Evolutionary conservation across 2,888 invertebrate genomes (phyloP), one percentile per base, ranked within the genome.

Genomic region (Polyommatus icarus): DNA sequence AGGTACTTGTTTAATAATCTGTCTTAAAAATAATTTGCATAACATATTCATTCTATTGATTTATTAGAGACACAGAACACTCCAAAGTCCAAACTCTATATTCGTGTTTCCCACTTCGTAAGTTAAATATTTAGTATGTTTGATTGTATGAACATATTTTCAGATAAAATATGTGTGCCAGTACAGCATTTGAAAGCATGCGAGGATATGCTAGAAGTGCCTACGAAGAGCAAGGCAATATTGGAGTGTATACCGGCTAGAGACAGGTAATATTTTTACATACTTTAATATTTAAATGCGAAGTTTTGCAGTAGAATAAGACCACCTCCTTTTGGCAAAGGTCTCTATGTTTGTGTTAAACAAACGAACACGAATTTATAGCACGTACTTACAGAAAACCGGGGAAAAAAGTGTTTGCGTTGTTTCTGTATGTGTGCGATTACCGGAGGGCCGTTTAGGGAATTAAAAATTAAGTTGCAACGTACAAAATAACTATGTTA

Each of bases 101-200:
- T 24, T 24, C 24, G 24, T 12, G 61, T 67, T 67, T 24, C 29
- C 29, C 29, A 32, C 24, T 10, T 24, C 10, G 12, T 67, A 67
- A 12, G 8, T 29, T 67, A 67, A 67, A 67, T 67, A 67, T 67
- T 29, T 67, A 67, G 67, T 18, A 54, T 71, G 29, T 36, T 32
- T 36, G 29, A 71, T 8, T 54, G 46, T 36, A 36, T 61, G 12
- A 40, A 72, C 20, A 72, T 40, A 71, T 78, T 85, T 86, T 67
- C 85, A 97, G 97, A 96, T 86, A 96, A 96, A 87, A 95, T 97
- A 95, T 97, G 97, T 87, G 96, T 97, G 59, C 97, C 97, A 0
- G 94, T 95, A 81, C 94, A 95, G 78, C 95, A 95, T 78, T 86
- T 95, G 85, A 90, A 95, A 77, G 95, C 95, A 67, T 97, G 97